These are phyloP conservation scores for Bombus breviceps DNA, from an alignment of 1,140 invertebrate species.

Conservation along the genomic window DNA sequence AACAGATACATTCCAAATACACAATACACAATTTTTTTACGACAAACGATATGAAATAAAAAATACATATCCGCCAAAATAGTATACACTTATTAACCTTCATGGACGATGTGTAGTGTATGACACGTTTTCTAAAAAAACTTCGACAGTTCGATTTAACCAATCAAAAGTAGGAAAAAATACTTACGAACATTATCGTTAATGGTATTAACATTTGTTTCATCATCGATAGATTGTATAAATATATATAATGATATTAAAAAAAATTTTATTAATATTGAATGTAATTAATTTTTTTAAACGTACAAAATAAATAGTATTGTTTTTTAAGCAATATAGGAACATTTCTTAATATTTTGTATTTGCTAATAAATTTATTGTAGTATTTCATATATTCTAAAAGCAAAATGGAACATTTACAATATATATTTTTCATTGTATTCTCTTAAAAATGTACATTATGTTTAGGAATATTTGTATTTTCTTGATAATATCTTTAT, in stretches of 20 bases:
- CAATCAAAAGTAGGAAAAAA: not conserved
- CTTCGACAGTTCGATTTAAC: not conserved
- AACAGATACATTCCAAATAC: not conserved
- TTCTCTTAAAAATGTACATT: not conserved
- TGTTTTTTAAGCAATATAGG: not conserved
- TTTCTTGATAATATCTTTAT: not conserved
- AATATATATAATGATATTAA: not conserved
- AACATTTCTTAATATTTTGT: not conserved
- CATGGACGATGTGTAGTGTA: not conserved
- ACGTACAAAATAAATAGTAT: not conserved
- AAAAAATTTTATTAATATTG: not conserved
- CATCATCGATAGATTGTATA: not conserved
- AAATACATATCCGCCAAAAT: slow-evolving; percentile 7
- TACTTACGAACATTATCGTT: not conserved
- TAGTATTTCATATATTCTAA: not conserved
- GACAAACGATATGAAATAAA: not conserved
- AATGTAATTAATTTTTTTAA: not conserved
- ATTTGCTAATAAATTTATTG: not conserved
- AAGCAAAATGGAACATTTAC: not conserved
- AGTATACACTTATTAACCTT: slow-evolving; percentile 40
- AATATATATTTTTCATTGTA: not conserved
- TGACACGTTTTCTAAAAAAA: slow-evolving; percentile 20
- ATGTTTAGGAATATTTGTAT: not conserved
- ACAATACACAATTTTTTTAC: slow-evolving; percentile 4
- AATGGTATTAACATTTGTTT: not conserved